These are phyloP conservation scores for Philonicus albiceps DNA, from an alignment of 2,888 invertebrate species.

Conservation along the genomic window DNA sequence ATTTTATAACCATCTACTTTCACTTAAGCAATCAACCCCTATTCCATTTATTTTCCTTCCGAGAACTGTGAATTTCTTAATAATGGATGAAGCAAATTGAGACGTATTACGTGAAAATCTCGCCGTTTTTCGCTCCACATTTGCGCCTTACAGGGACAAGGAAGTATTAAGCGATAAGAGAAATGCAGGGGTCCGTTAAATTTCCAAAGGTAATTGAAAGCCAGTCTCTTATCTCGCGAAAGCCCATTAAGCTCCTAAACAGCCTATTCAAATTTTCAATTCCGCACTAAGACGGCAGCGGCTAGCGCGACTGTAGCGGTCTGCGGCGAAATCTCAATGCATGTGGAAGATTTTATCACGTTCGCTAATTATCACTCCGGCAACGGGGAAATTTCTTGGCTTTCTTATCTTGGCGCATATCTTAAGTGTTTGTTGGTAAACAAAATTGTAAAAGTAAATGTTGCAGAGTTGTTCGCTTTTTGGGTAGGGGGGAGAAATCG, in stretches of 20 bases:
- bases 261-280: slow-evolving; percentile 15
- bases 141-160: neutral
- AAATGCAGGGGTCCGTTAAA: neutral
- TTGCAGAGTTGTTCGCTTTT: neutral
- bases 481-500: no score
- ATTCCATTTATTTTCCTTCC: neutral
- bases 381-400: neutral
- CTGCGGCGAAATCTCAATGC: neutral
- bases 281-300: neutral
- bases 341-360: slow-evolving; percentile 23
- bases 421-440: slow-evolving; percentile 30
- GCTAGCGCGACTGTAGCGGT: no score
- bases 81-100: neutral
- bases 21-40: neutral
- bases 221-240: neutral
- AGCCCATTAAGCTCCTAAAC: slow-evolving; percentile 26
- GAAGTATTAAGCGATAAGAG: neutral
- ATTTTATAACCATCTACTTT: neutral
- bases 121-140: neutral
- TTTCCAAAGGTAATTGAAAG: neutral
- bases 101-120: neutral
- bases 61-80: neutral
- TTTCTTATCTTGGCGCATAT: neutral
- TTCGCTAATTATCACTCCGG: slow-evolving; percentile 10
- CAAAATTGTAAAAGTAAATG: slow-evolving; percentile 23